These are phyloP conservation scores for Protobothrops flavoviridis DNA, from an alignment of 2,113 vertebrate species.

Conservation along the genomic window DNA sequence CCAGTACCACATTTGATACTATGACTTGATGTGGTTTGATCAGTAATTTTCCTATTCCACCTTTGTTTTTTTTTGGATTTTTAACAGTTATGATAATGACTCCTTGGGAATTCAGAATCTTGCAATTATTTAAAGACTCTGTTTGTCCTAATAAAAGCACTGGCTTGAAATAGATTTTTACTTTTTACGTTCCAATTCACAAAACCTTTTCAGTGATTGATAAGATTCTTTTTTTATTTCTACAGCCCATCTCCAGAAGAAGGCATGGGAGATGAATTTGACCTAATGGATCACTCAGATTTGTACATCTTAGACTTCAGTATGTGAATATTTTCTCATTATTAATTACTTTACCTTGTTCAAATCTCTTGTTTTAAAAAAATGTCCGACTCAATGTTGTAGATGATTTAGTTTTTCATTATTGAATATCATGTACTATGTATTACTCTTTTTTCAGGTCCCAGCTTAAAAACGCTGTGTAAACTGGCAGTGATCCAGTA, in stretches of 20 bases:
- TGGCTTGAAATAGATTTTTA: neutral
- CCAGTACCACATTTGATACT: neutral
- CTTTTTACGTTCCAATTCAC: neutral
- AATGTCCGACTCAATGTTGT: too few relatives aligned
- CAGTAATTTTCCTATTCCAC: neutral
- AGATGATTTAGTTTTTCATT: conserved; percentile 30
- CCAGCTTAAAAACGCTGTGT: conserved; percentile 97
- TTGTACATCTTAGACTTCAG: conserved; percentile 98
- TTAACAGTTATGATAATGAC: neutral
- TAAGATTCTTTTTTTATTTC: conserved; percentile 38
- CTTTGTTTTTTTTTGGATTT: neutral
- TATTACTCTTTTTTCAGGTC: conserved; percentile 76
- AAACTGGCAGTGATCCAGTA: conserved; percentile 97
- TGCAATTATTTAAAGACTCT: neutral
- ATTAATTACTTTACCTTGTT: neutral
- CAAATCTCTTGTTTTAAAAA: neutral
- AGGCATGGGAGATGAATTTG: conserved; percentile 96
- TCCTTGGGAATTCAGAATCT: neutral
- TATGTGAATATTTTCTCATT: conserved; percentile 74
- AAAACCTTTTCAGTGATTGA: conserved; percentile 11
- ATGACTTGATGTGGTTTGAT: neutral
- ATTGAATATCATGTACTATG: conserved; percentile 8
- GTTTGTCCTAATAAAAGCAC: neutral
- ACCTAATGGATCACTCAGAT: conserved; percentile 99
- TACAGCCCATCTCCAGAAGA: conserved; percentile 94